These are phyloP conservation scores for Sebastolobus altivelis DNA, from an alignment of 2,797 vertebrate species.

Conservation along the genomic window DNA sequence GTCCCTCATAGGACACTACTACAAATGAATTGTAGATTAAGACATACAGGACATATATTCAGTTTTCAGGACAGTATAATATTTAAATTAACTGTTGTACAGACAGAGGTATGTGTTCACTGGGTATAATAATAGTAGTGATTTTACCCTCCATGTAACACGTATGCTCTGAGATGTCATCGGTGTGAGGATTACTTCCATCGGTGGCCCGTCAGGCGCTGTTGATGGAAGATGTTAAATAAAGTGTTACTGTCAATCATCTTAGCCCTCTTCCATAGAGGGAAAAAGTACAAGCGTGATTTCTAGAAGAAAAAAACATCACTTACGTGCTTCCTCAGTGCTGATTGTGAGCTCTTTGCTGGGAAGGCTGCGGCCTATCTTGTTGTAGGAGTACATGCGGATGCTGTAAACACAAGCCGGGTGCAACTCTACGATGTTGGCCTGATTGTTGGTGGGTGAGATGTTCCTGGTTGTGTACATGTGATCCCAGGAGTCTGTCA, in stretches of 20 bases:
- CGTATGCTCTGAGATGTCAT: slow-evolving; percentile 98
- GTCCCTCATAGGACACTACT: not conserved
- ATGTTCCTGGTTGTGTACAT: slow-evolving; percentile 98
- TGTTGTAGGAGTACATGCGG: slow-evolving; percentile 99
- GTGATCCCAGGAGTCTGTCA: slow-evolving; percentile 95
- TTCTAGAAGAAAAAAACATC: not conserved
- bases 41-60: not conserved
- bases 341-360: slow-evolving; percentile 98
- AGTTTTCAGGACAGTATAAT: not conserved
- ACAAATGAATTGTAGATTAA: not conserved
- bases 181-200: slow-evolving; percentile 95
- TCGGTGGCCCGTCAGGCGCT: slow-evolving; percentile 96
- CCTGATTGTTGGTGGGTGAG: slow-evolving; percentile 98
- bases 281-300: not conserved
- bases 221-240: slow-evolving; percentile 36
- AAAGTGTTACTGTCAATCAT: slow-evolving; percentile 11
- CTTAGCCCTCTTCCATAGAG: not conserved
- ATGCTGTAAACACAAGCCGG: slow-evolving; percentile 98
- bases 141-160: slow-evolving; percentile 96
- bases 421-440: slow-evolving; percentile 97
- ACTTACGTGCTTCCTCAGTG: slow-evolving; percentile 95
- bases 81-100: not conserved
- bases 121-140: not conserved
- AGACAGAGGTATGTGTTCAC: not conserved
- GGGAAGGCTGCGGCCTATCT: slow-evolving; percentile 96